These are phyloP conservation scores for Oeneis ivallda DNA, from an alignment of 2,888 invertebrate genomes.

Conservation along the genomic window DNA sequence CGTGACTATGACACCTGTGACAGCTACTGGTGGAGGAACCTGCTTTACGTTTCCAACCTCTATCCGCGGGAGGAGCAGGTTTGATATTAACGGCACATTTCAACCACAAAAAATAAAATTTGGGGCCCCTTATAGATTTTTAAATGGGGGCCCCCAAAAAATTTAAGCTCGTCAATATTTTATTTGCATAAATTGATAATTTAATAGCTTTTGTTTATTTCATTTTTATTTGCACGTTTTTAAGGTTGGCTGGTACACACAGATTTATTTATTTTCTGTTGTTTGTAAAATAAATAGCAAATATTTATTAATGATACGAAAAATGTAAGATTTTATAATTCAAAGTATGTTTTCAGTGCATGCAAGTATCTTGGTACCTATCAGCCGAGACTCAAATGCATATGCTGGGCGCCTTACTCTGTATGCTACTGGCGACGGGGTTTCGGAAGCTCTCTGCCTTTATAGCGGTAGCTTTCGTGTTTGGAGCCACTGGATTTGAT, in stretches of 20 bases:
- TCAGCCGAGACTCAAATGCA: constrained; percentile 90
- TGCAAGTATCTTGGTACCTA: constrained; percentile 91
- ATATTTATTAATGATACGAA: too few relatives aligned
- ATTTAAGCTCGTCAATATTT: background rate
- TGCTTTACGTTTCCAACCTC: constrained; percentile 83
- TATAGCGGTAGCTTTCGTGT: constrained; percentile 58
- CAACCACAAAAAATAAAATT: background rate
- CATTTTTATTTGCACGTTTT: too few relatives aligned
- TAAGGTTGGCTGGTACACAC: too few relatives aligned
- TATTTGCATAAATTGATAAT: too few relatives aligned
- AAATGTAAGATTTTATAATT: too few relatives aligned
- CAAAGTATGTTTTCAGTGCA: constrained; percentile 80
- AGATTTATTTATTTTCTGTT: too few relatives aligned
- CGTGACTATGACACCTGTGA: constrained; percentile 81
- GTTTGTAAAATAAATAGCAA: too few relatives aligned
- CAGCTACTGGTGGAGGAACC: constrained; percentile 84
- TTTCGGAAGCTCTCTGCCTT: constrained; percentile 62
- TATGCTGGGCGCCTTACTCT: constrained; percentile 84
- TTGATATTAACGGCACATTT: background rate
- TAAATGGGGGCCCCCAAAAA: background rate
- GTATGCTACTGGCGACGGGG: constrained; percentile 77
- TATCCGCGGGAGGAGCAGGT: constrained; percentile 82
- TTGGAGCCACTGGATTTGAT: constrained; percentile 75
- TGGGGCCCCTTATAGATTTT: background rate
- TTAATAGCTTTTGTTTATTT: too few relatives aligned